Evolutionary conservation across 2,888 invertebrate species (phyloP).

Genomic region (Colostygia pectinataria): DNA sequence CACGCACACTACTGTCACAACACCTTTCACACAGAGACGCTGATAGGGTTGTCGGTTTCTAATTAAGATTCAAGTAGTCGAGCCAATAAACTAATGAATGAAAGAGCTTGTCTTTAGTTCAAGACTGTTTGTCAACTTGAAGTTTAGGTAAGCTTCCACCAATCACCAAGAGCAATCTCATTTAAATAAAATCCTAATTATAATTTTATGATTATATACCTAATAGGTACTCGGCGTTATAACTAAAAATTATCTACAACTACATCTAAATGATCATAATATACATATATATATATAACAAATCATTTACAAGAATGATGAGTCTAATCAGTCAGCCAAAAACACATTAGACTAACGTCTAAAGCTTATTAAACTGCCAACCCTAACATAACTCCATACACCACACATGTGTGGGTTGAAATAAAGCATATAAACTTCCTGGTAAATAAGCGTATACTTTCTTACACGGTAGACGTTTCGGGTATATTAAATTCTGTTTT

Average conservation of each 20-base stretch:
- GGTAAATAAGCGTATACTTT: conserved; percentile 78
- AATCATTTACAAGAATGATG: neutral
- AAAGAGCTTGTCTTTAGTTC: neutral
- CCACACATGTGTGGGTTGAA: conserved; percentile 57
- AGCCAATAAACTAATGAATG: neutral
- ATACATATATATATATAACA: no score
- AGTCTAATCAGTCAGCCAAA: neutral
- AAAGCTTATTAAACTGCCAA: conserved; percentile 11
- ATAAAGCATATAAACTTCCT: conserved; percentile 77
- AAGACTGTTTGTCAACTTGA: no score
- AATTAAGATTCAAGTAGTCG: neutral
- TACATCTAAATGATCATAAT: no score
- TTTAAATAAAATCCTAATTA: no score
- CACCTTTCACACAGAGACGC: conserved; percentile 50
- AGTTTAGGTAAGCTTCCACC: no score
- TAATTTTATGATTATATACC: no score
- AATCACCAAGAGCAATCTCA: no score
- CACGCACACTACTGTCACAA: conserved; percentile 60
- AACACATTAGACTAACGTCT: neutral
- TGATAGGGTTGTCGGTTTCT: conserved; percentile 16
- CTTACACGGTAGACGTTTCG: conserved; percentile 68
- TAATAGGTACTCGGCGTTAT: no score
- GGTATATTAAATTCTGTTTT: conserved; percentile 79
- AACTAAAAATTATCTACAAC: no score
- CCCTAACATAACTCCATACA: conserved; percentile 43